Conservation (phyloP, 2,797 vertebrate species). For the Myiotriccus ornatus region DNA sequence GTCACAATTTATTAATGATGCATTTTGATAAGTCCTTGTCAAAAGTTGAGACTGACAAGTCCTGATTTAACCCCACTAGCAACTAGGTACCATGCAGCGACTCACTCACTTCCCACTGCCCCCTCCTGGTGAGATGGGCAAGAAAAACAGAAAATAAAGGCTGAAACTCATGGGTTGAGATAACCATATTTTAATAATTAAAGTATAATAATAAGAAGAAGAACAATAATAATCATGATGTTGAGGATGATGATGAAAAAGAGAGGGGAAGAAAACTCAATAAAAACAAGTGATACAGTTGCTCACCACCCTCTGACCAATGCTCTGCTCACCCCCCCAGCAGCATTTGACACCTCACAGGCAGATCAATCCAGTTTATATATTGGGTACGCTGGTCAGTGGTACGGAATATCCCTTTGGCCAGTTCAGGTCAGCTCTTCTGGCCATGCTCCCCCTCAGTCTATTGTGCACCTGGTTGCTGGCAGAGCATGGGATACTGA, state of each 20-base stretch:
- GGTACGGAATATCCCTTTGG: neutral
- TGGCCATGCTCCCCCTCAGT: neutral
- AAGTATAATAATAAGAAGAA: neutral
- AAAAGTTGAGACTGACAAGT: neutral
- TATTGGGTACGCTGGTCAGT: fast-evolving
- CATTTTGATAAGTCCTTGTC: neutral
- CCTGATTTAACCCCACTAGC: neutral
- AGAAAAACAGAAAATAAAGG: neutral
- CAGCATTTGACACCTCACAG: too few relatives aligned
- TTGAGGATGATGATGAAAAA: neutral
- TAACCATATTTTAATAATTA: neutral
- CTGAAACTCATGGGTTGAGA: neutral
- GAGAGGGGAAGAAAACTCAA: neutral
- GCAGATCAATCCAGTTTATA: too few relatives aligned
- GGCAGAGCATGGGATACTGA: neutral
- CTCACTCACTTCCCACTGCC: neutral
- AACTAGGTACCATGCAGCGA: too few relatives aligned
- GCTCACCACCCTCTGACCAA: neutral
- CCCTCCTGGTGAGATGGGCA: too few relatives aligned
- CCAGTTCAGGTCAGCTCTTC: fast-evolving
- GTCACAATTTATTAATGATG: neutral
- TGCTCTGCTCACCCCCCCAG: too few relatives aligned
- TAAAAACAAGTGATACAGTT: fast-evolving
- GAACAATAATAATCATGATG: too few relatives aligned
- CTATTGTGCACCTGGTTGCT: fast-evolving